Evolutionary conservation across 2,888 invertebrate species (phyloP).

Genomic region (Entomobrya proxima): DNA sequence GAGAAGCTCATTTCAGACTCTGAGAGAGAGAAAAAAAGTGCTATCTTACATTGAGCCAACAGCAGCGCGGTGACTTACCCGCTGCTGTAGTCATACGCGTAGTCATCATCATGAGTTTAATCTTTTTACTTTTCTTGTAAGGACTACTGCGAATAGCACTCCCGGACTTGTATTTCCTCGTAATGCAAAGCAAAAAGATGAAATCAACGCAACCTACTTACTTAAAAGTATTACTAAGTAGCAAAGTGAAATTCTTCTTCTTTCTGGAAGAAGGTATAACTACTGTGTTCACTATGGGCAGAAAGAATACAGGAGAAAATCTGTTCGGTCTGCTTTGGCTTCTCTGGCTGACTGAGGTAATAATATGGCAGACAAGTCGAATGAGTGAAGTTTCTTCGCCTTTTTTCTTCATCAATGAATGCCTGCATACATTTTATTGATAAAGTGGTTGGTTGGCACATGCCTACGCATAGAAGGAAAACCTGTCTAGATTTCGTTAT

Average conservation of each 20-base stretch:
- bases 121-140: constrained; percentile 35
- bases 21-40: constrained; percentile 10
- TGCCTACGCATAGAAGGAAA: constrained; percentile 7
- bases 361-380: constrained; percentile 23
- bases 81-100: too few relatives aligned
- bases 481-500: constrained; percentile 1
- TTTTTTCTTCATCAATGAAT: constrained; percentile 41
- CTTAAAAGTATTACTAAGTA: neutral
- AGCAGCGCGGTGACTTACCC: neutral
- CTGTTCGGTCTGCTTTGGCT: neutral
- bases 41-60: neutral
- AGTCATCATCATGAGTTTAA: constrained; percentile 32
- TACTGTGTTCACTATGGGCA: neutral
- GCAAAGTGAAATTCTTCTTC: neutral
- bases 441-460: neutral
- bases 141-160: neutral
- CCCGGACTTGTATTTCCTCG: neutral
- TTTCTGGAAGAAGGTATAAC: constrained; percentile 25
- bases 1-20: constrained; percentile 33
- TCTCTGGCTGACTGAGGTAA: constrained; percentile 18
- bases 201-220: constrained; percentile 44
- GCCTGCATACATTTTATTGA: constrained; percentile 57
- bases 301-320: neutral
- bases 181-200: constrained; percentile 26
- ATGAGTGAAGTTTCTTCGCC: constrained; percentile 5